phyloP scores from a whole-genome alignment of 2,113 vertebrate species.

The Tursiops truncatus region DNA sequence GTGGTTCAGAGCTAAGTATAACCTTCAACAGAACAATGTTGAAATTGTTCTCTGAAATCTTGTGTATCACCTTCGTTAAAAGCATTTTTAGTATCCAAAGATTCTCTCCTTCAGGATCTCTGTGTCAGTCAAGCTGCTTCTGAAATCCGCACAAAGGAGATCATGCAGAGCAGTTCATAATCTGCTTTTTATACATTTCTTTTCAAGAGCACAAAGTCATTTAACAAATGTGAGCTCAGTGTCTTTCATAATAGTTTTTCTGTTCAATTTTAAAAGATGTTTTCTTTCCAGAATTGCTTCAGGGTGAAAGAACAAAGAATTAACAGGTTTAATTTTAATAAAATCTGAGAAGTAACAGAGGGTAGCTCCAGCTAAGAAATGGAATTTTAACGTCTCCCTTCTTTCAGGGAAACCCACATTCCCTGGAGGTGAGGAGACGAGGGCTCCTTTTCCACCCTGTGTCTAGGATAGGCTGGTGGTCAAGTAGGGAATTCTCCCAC shows the following conservation, averaged over 20 bases:
- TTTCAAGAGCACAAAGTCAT: slow-evolving; percentile 50
- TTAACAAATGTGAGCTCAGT: slow-evolving; percentile 47
- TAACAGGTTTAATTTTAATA: slow-evolving; percentile 51
- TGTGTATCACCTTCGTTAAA: slow-evolving; percentile 28
- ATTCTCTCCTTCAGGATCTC: slow-evolving; percentile 16
- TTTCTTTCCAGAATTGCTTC: slow-evolving; percentile 39
- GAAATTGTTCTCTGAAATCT: slow-evolving; percentile 45
- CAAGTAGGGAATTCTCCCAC: neutral
- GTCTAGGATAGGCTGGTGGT: neutral
- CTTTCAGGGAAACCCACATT: neutral
- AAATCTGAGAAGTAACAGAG: slow-evolving; percentile 25
- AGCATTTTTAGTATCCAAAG: slow-evolving; percentile 34
- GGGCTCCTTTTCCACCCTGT: neutral
- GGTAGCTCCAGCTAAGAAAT: neutral
- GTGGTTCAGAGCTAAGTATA: slow-evolving; percentile 65
- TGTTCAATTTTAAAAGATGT: slow-evolving; percentile 36
- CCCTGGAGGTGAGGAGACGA: neutral
- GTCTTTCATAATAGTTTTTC: slow-evolving; percentile 42
- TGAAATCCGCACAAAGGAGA: slow-evolving; percentile 59
- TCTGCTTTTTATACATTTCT: slow-evolving; percentile 25
- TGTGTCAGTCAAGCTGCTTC: slow-evolving; percentile 54
- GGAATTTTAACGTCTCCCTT: neutral
- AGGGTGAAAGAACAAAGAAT: slow-evolving; percentile 45
- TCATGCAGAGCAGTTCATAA: neutral
- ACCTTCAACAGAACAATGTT: slow-evolving; percentile 48